Evolutionary conservation across 2,797 vertebrate genomes (phyloP), one percentile per base, ranked within the genome.

Genomic region (Momotus momota): DNA sequence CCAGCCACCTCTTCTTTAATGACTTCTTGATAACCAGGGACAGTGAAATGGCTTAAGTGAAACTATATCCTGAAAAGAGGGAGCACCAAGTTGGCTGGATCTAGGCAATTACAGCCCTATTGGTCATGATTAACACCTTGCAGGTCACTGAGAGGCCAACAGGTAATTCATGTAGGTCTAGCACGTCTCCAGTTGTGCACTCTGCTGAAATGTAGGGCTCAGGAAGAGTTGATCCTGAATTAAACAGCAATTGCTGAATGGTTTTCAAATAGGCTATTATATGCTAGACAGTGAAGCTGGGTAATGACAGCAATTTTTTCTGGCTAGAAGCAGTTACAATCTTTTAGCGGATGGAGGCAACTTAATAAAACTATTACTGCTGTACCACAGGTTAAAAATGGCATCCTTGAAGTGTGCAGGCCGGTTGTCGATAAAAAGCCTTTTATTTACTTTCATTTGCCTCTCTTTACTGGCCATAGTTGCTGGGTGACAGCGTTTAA

Each of bases 401-500:
- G 11, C 12, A 75, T 79, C 16, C 10, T 21, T 72, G 35, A 79
- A 55, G 17, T 79, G 73, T 85, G 27, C 66, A 70, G 35, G 40
- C 29, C 72, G 20, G 7, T 57, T 88, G 25, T 74, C 83, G 35
- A 31, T 75, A 81, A 79, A 81, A 14, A 35, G 2, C 22, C 21
- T 88, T 95, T 62, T 66, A 20, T 69, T 93, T 71, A 6, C 21
- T 91, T 95, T 58, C 69, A 26, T 62, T 93, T 79, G 8, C 15
- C 27, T 79, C 22, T 66, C 2, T 49, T 80, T 92, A 48, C 57
- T 72, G 52, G 61, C 18, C 33, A 51, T 4, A 43, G 2, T 71
- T 94, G 26, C 20, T 18, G 46, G 25, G 26, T 89, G 35, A 69
- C 52, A 92, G 11, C 11, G 48, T 78, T 67, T 79, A 10, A 55